A percentile compares a stretch with the other conserved stretches of the same genome.
Conservation (phyloP, 1,140 invertebrate species). For the Zaprionus kolodkinae region DNA sequence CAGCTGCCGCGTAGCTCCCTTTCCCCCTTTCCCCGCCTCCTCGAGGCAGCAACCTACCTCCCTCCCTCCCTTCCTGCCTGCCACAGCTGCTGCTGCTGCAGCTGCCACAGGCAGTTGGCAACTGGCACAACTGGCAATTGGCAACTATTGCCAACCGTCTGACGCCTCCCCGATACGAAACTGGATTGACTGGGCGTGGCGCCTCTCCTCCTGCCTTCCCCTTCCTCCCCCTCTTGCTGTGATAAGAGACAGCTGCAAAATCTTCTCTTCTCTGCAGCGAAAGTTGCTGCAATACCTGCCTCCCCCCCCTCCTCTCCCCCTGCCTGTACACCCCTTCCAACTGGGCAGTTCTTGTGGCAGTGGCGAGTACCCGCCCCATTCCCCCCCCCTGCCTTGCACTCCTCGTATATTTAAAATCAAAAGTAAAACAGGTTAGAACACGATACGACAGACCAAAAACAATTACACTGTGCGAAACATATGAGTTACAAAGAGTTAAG, state of each 20-base stretch:
- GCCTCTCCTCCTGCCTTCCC: neutral
- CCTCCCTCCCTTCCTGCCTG: conserved; percentile 23
- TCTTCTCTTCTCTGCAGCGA: conserved; percentile 54
- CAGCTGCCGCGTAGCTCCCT: conserved; percentile 48
- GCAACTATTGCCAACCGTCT: conserved; percentile 10
- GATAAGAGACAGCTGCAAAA: conserved; percentile 62
- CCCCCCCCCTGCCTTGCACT: neutral
- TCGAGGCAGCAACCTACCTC: neutral
- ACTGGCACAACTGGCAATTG: conserved; percentile 31
- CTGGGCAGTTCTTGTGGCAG: conserved; percentile 1
- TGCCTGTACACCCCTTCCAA: neutral
- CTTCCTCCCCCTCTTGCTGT: neutral
- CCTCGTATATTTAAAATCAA: conserved; percentile 26
- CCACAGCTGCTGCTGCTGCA: conserved; percentile 30
- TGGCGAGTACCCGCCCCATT: neutral
- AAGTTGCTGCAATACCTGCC: conserved; percentile 40
- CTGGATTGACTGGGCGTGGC: conserved; percentile 71
- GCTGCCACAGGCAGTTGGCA: conserved; percentile 35
- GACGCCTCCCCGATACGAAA: conserved; percentile 41
- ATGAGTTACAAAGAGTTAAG: neutral
- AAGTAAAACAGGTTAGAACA: conserved; percentile 45
- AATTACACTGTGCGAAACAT: conserved; percentile 27
- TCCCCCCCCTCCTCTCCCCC: neutral
- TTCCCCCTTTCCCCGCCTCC: neutral
- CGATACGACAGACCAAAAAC: conserved; percentile 3